A percentile compares a stretch with the other conserved stretches of the same genome.
Conservation (phyloP, 2,797 vertebrate genomes). For the Enteromius mattozi region DNA sequence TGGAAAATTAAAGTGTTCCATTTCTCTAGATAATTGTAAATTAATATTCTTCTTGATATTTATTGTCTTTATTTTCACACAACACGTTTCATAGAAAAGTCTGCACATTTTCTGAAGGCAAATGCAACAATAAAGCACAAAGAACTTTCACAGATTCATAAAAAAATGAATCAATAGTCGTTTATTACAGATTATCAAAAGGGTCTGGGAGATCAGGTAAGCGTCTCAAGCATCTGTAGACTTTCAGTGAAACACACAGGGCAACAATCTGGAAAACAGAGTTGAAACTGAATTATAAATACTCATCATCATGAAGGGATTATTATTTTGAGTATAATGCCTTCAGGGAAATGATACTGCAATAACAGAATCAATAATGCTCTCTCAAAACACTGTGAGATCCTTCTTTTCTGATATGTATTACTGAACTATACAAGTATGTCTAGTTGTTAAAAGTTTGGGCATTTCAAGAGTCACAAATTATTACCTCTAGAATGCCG, state of each 20-base stretch:
- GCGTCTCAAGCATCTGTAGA: not conserved
- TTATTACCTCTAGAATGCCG: slow-evolving; percentile 77
- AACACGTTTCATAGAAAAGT: not conserved
- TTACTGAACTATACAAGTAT: not conserved
- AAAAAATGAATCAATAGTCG: not conserved
- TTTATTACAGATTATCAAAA: not conserved
- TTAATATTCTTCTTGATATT: not conserved
- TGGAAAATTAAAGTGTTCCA: not conserved
- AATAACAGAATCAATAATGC: not conserved
- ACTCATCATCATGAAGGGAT: not conserved
- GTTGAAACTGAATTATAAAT: not conserved
- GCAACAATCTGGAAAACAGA: slow-evolving; percentile 1
- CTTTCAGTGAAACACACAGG: not conserved
- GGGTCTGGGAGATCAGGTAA: not conserved
- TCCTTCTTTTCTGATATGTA: not conserved
- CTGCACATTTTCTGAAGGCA: too few relatives aligned
- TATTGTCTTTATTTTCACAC: too few relatives aligned
- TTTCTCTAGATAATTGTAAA: not conserved
- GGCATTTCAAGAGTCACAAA: not conserved
- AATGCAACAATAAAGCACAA: not conserved
- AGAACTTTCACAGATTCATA: not conserved
- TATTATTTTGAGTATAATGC: not conserved
- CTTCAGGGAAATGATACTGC: not conserved
- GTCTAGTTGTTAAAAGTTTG: not conserved
- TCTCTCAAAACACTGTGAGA: not conserved